phyloP scores from a whole-genome alignment of 2,113 vertebrate genomes.

The Vanacampus margaritifer region DNA sequence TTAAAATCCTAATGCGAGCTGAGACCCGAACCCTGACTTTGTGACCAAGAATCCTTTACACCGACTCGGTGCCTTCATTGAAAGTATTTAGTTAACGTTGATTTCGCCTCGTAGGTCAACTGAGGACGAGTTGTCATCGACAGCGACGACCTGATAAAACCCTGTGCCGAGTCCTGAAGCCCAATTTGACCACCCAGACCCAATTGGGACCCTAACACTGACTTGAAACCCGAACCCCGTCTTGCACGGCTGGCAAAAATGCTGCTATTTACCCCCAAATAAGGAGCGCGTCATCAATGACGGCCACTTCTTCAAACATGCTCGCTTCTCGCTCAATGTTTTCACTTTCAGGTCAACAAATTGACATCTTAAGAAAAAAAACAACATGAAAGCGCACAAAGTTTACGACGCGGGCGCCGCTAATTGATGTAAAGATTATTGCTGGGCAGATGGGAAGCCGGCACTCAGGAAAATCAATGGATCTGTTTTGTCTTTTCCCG shows the following conservation, averaged over 20 bases:
- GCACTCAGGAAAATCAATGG: slow-evolving; percentile 10
- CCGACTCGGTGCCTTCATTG: no score
- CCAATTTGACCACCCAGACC: no score
- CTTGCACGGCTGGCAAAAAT: not conserved
- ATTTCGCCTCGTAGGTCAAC: no score
- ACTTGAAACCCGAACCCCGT: not conserved
- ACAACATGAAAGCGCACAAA: not conserved
- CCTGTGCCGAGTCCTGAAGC: not conserved
- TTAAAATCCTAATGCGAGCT: no score
- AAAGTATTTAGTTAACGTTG: no score
- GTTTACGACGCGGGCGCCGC: not conserved
- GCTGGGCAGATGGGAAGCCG: not conserved
- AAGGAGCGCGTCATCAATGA: not conserved
- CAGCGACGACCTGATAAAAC: no score
- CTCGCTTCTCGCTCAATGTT: not conserved
- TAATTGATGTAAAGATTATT: slow-evolving; percentile 2
- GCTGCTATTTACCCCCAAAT: not conserved
- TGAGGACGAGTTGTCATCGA: no score
- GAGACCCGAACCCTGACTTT: no score
- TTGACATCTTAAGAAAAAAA: not conserved
- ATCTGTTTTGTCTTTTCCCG: slow-evolving; percentile 16
- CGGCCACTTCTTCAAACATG: not conserved
- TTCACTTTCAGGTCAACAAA: not conserved
- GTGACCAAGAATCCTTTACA: no score
- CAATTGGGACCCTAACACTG: not conserved